Base-by-base conservation (phyloP, 1,140 invertebrate species). In the Helicoverpa armigera region DNA sequence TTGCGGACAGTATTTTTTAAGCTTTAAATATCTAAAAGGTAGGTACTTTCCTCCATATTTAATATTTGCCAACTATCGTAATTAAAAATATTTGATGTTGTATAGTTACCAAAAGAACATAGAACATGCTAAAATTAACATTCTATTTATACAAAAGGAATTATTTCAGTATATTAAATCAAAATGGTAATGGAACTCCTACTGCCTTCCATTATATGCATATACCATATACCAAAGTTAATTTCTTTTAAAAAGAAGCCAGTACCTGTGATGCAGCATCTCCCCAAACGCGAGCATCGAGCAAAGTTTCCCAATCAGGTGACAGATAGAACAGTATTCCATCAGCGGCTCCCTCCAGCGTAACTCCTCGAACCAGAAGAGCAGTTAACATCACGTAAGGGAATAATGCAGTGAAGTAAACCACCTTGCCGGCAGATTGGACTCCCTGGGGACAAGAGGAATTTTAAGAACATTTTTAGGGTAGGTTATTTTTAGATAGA, bases 371-470 rank as follows among this genome's bases (percentile, higher is more conserved):
- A 43, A 98, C 93, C 29, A 98, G 92, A 13, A 96, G 83, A 10
- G 97, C 96, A 1, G 96, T 95, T 56, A 98, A 94, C 87, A 98
- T 96, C 14, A 98, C 95, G 88, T 98, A 98, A 1, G 98, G 98
- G 90, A 98, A 98, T 9, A 97, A 89, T 0, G 97, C 96, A 2
- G 97, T 97, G 89, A 97, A 97, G 87, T 97, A 97, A 16, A 97
- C 96, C 13, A 98, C 97, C 95, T 98, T 98, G 72, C 98, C 98
- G 1, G 97, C 97, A 82, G 97, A 97, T 91, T 96, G 96, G 58
- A 97, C 96, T 54, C 97, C 97, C 95, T 97, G 79, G 7, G 83
- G 82, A 50, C 67, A 23, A 79, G 18, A 13, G 35, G 7, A 35
- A 35, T 35, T 5, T 35, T 35, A 35, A 35, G 35, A 35, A 35